phyloP scores from a whole-genome alignment of 2,888 invertebrate species.

The Drosophila setosimentum region DNA sequence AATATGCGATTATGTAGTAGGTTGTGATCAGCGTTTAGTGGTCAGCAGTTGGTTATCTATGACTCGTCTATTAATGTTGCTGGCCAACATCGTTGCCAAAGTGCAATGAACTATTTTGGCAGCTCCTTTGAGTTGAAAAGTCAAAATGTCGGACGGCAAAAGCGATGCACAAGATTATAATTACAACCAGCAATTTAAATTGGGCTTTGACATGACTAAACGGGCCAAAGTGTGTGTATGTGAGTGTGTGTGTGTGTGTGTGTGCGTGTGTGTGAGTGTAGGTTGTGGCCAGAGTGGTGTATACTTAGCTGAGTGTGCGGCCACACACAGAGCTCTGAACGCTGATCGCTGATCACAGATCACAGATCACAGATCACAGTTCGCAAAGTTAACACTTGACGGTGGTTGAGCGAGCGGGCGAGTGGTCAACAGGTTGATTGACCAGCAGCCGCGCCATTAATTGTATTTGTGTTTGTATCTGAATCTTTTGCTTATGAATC shows the following conservation, averaged over 20 bases:
- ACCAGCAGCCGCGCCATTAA: conserved; percentile 20
- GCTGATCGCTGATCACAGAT: conserved; percentile 3
- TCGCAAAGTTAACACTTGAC: conserved; percentile 32
- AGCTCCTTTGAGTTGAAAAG: conserved; percentile 25
- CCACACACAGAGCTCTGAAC: conserved; percentile 20
- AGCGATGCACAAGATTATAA: conserved; percentile 19
- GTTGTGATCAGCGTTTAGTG: conserved; percentile 5
- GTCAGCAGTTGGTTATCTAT: conserved; percentile 4
- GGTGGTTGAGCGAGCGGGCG: conserved; percentile 1
- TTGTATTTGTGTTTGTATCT: conserved; percentile 16
- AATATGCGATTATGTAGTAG: conserved; percentile 17
- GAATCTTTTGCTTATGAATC: conserved; percentile 26
- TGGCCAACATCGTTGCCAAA: conserved; percentile 16
- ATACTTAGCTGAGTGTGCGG: neutral
- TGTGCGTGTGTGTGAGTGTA: neutral
- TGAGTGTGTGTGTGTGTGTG: neutral
- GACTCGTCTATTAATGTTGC: neutral
- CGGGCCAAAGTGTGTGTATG: neutral
- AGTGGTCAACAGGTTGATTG: conserved; percentile 52
- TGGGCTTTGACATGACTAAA: conserved; percentile 36
- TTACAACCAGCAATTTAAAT: conserved; percentile 18
- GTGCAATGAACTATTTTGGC: conserved; percentile 39
- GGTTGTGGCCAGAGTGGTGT: neutral
- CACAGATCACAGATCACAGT: conserved; percentile 24
- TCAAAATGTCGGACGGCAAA: conserved; percentile 33